Evolutionary conservation across 2,888 invertebrate species (phyloP).

Genomic region (Hemaris fuciformis): DNA sequence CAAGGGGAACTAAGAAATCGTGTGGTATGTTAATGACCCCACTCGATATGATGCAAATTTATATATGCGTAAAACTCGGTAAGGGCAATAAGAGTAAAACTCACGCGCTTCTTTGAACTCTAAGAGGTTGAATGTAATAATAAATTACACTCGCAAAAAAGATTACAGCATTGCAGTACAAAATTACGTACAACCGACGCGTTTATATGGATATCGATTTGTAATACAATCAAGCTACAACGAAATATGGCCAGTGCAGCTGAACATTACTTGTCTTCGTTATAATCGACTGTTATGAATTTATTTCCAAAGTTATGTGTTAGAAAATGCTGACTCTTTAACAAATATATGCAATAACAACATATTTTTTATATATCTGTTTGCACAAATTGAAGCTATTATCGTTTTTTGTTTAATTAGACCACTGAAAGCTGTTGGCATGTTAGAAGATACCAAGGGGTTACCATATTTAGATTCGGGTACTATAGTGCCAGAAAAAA

Average conservation of each 20-base stretch:
- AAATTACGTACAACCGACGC: neutral
- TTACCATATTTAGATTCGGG: no score
- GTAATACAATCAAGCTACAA: neutral
- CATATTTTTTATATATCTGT: neutral
- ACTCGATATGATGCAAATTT: neutral
- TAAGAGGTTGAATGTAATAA: neutral
- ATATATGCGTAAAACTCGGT: slow-evolving; percentile 1
- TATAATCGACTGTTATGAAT: neutral
- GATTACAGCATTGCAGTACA: slow-evolving; percentile 1
- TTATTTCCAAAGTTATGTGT: no score
- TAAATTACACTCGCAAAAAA: slow-evolving; percentile 1
- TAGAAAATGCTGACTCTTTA: no score
- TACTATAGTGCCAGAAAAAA: no score
- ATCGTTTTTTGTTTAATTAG: no score
- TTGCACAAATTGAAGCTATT: no score
- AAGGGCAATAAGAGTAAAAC: neutral
- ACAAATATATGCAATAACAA: no score
- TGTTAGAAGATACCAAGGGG: no score
- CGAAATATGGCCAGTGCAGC: neutral
- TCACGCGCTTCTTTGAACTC: neutral
- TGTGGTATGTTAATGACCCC: slow-evolving; percentile 9
- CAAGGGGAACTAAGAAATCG: slow-evolving; percentile 5
- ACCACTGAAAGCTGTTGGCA: no score
- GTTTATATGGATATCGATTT: neutral
- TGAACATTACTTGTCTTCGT: neutral